A percentile compares a stretch with the other conserved stretches of the same genome.
Evolutionary conservation across 2,888 invertebrate species (phyloP).

Genomic region (Pammene aurita): DNA sequence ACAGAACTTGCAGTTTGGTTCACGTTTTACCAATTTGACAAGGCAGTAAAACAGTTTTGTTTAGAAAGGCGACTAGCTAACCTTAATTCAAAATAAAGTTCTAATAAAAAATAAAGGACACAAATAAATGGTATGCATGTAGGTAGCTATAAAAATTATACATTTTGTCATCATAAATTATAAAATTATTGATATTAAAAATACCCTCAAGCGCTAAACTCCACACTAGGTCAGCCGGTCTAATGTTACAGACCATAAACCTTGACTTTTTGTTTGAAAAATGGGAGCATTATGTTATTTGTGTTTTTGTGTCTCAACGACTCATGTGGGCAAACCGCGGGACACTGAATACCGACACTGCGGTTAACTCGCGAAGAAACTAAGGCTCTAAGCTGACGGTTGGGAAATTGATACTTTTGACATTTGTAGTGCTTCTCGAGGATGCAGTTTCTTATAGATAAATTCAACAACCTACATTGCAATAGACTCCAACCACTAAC

Average conservation of each 20-base stretch:
- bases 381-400: background rate
- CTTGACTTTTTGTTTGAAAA: conserved; percentile 30
- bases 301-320: conserved; percentile 20
- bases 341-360: conserved; percentile 24
- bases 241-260: conserved; percentile 22
- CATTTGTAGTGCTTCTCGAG: conserved; percentile 8
- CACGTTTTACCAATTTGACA: too few species aligned
- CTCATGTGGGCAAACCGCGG: conserved; percentile 19
- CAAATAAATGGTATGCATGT: too few species aligned
- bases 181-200: background rate
- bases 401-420: conserved; percentile 6
- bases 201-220: conserved; percentile 12
- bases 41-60: too few species aligned
- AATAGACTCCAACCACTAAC: background rate
- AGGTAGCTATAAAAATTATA: too few species aligned
- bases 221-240: conserved; percentile 18
- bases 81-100: too few species aligned
- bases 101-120: too few species aligned
- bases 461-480: background rate
- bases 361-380: conserved; percentile 8
- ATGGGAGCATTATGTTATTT: conserved; percentile 22
- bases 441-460: background rate
- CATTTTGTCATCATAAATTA: too few species aligned
- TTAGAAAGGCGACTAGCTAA: too few species aligned
- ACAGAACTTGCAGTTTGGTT: too few species aligned